phyloP scores from a whole-genome alignment of 2,797 vertebrate genomes.

The Sebastiscus albofasciatus region DNA sequence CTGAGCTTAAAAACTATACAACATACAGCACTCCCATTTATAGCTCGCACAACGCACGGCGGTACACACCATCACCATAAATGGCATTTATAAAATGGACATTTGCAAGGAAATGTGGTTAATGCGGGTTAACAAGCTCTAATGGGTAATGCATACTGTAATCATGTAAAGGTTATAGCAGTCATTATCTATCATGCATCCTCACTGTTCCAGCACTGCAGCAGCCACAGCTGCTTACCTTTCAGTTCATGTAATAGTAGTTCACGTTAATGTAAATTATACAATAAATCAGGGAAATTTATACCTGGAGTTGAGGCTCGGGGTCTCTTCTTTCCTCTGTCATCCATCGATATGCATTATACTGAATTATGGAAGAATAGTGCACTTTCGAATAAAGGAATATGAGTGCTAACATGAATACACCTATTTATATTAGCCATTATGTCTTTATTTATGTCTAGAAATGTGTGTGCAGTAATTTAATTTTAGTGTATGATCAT shows the following conservation, averaged over 20 bases:
- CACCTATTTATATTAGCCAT: neutral
- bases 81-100: neutral
- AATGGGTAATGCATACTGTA: slow-evolving; percentile 24
- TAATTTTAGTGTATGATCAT: no score
- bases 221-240: slow-evolving; percentile 15
- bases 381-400: neutral
- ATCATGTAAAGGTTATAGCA: slow-evolving; percentile 37
- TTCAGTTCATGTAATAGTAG: neutral
- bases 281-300: slow-evolving; percentile 16
- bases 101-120: neutral
- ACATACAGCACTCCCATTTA: neutral
- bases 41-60: neutral
- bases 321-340: neutral
- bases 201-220: neutral
- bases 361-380: neutral
- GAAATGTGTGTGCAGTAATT: no score
- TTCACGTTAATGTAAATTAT: slow-evolving; percentile 9
- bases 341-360: neutral
- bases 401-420: neutral
- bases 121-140: slow-evolving; percentile 17
- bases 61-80: neutral
- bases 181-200: slow-evolving; percentile 15
- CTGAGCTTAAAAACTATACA: slow-evolving; percentile 4
- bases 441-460: no score
- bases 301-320: neutral